Evolutionary conservation across 2,888 invertebrate species (phyloP).

Genomic region (Erebia palarica): DNA sequence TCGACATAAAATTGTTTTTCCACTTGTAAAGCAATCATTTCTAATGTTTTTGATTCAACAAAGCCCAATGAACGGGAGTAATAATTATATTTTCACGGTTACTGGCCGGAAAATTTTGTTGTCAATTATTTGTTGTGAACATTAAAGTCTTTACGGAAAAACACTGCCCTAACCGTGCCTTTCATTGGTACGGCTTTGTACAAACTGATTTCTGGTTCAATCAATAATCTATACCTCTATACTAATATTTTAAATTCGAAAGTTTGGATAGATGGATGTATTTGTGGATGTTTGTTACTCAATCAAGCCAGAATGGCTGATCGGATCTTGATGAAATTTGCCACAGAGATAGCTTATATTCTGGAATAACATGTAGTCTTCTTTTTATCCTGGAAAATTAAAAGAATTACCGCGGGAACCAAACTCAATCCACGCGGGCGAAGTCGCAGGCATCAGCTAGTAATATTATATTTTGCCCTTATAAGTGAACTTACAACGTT

Average conservation of each 20-base stretch:
- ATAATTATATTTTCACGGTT: slow-evolving; percentile 3
- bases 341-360: too few relatives aligned
- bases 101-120: background rate
- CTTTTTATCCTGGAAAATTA: too few relatives aligned
- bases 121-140: background rate
- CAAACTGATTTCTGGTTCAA: background rate
- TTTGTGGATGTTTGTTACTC: too few relatives aligned
- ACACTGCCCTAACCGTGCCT: background rate
- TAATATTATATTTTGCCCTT: background rate
- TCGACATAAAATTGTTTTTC: background rate
- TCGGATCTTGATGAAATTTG: too few relatives aligned
- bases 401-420: too few relatives aligned
- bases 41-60: background rate
- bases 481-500: background rate
- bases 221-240: background rate
- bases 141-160: background rate
- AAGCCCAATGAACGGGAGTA: background rate
- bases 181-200: background rate
- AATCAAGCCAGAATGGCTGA: too few relatives aligned
- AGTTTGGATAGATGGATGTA: too few relatives aligned
- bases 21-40: slow-evolving; percentile 9
- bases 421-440: too few relatives aligned
- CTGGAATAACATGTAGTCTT: too few relatives aligned
- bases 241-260: too few relatives aligned
- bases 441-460: too few relatives aligned